phyloP scores from a whole-genome alignment of 2,797 vertebrate genomes.

The Luscinia luscinia region DNA sequence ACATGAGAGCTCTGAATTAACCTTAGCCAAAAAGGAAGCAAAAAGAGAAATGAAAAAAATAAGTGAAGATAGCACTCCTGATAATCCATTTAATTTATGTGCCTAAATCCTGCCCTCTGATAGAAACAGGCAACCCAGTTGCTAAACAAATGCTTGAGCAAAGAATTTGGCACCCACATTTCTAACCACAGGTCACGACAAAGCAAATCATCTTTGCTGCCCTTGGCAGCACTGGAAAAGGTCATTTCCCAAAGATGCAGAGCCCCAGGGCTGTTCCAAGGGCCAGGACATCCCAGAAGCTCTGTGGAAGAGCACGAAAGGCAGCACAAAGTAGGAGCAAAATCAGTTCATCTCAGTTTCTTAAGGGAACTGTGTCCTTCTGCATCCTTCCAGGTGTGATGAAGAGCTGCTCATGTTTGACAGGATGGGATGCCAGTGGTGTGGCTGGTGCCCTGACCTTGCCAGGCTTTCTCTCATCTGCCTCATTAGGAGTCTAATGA shows the following conservation, averaged over 20 bases:
- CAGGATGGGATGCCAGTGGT: not conserved
- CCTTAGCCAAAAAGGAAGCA: constrained; percentile 4
- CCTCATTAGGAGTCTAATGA: not conserved
- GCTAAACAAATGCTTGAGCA: not conserved
- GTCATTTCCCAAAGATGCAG: not conserved
- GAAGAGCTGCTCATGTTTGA: not conserved
- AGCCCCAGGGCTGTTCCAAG: not conserved
- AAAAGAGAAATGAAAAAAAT: not conserved
- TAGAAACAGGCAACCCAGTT: not conserved
- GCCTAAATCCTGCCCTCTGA: constrained; percentile 1
- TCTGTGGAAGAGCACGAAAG: accelerated
- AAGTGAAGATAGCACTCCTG: not conserved
- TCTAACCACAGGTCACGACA: not conserved
- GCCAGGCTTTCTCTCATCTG: not conserved
- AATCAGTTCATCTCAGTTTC: not conserved
- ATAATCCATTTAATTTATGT: not conserved
- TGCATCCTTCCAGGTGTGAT: not conserved
- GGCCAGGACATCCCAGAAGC: not conserved
- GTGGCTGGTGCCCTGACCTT: accelerated
- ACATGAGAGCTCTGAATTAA: not conserved
- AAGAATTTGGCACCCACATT: not conserved
- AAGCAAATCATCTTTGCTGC: not conserved
- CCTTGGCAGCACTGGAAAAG: not conserved
- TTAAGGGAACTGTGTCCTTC: not conserved
- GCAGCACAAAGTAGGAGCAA: not conserved